Evolutionary conservation across 2,113 vertebrate genomes (phyloP).

Genomic region (Sinocyclocheilus anshuiensis): DNA sequence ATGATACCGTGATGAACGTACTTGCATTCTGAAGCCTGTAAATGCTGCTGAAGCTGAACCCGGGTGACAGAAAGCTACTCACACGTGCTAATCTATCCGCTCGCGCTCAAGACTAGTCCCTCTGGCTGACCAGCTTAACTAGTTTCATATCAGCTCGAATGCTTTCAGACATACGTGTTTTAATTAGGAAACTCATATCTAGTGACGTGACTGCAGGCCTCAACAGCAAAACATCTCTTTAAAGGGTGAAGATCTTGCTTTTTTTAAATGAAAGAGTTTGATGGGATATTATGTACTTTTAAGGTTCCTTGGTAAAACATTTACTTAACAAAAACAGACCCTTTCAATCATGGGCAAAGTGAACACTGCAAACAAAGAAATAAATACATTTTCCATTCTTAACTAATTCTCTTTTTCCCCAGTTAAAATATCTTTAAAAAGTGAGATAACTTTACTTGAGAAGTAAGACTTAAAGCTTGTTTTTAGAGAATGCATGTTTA

Average conservation of each 20-base stretch:
- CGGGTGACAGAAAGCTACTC: not conserved
- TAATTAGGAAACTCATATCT: not conserved
- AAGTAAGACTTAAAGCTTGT: not conserved
- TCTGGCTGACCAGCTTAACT: not conserved
- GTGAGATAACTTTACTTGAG: too few species aligned
- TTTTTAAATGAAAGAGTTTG: not conserved
- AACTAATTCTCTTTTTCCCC: too few species aligned
- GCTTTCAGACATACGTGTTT: not conserved
- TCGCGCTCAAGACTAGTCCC: not conserved
- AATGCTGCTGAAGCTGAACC: not conserved
- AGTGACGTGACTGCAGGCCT: not conserved
- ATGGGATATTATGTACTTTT: not conserved
- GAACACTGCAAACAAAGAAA: too few species aligned
- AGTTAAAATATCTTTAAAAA: too few species aligned
- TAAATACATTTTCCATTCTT: too few species aligned
- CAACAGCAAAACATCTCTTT: not conserved
- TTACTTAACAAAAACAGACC: not conserved
- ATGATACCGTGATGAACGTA: not conserved
- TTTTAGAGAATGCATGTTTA: not conserved
- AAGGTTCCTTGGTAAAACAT: not conserved
- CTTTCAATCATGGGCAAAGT: too few species aligned
- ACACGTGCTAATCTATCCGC: not conserved
- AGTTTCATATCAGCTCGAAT: not conserved
- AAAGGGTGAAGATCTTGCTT: not conserved
- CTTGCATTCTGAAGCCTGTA: not conserved